Percentiles rank a stretch among this genome's conserved stretches.
Conservation (phyloP, 2,797 vertebrate genomes). For the Lophius americanus region DNA sequence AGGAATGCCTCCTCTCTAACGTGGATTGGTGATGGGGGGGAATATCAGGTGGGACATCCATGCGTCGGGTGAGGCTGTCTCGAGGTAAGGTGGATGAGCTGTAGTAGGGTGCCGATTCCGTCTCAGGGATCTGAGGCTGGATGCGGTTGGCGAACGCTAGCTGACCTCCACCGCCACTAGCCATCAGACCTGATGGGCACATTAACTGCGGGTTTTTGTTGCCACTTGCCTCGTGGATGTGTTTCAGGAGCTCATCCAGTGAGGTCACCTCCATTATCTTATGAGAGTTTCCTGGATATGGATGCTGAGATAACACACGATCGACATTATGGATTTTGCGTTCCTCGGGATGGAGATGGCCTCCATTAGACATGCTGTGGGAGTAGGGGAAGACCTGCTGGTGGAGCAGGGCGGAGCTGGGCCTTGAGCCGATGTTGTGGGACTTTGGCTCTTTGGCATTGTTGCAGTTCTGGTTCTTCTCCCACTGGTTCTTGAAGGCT, state of each 20-base stretch:
- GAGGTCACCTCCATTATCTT: conserved; percentile 91
- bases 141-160: conserved; percentile 81
- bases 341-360: conserved; percentile 79
- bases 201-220: conserved; percentile 79
- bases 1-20: conserved; percentile 79
- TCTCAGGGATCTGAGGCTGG: conserved; percentile 85
- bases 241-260: conserved; percentile 89
- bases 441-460: conserved; percentile 89
- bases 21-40: conserved; percentile 81
- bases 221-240: conserved; percentile 85
- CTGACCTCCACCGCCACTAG: conserved; percentile 71
- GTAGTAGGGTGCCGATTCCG: conserved; percentile 83
- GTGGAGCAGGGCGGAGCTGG: conserved; percentile 77
- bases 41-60: conserved; percentile 89
- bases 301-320: conserved; percentile 82
- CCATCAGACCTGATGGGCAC: conserved; percentile 78
- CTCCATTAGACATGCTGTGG: conserved; percentile 73
- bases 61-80: conserved; percentile 87
- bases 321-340: conserved; percentile 87
- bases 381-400: conserved; percentile 84
- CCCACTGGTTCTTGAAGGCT: conserved; percentile 89
- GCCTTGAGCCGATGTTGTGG: conserved; percentile 75
- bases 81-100: conserved; percentile 86
- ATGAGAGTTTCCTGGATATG: conserved; percentile 81
- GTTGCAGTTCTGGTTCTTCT: conserved; percentile 93